Evolutionary conservation across 2,888 invertebrate species (phyloP), one percentile per base, ranked within the genome.

Genomic region (Ornithoptera alexandrae): DNA sequence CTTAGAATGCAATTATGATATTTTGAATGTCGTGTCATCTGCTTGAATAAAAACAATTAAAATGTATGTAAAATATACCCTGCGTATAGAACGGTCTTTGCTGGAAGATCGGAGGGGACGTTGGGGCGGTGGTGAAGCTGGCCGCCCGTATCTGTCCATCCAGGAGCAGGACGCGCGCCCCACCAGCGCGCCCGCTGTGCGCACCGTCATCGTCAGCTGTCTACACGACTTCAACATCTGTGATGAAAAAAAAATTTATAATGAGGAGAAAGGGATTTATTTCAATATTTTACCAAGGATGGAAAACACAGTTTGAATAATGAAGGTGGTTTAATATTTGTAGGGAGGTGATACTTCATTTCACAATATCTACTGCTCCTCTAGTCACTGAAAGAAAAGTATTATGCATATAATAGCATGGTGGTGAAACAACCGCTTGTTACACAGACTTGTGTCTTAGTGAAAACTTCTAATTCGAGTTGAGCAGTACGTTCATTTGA

Each of bases 61-160:
- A 53, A n/a, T 18, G 5, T 7, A 53, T n/a, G n/a, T n/a, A n/a
- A 53, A n/a, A n/a, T 53, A n/a, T 53, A 95, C 95, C 93, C 95
- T 93, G 77, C 95, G 88, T 81, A 95, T 93, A 72, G 94, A 94
- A 75, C 95, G 93, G 78, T 95, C 95, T 81, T 95, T 95, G 85
- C 94, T 94, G 72, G 94, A 83, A 18, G 93, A 92, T 24, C 93
- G 84, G 8, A 89, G 81, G 39, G 85, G 87, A 18, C 92, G 88
- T 59, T 81, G 84, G 18, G 89, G 85, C 46, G 93, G 93, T 65
- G 98, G 98, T 42, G 98, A 98, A 30, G 96, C 97, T 1, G 97
- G 97, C 74, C 98, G 93, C 6, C 98, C 98, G 81, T 97, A 96
- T 70, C 97, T 94, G 90, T 98, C 98, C 95, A 98, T 97, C 98